Conservation (phyloP, 2,888 invertebrate species). For the Tetranychus truncatus region DNA sequence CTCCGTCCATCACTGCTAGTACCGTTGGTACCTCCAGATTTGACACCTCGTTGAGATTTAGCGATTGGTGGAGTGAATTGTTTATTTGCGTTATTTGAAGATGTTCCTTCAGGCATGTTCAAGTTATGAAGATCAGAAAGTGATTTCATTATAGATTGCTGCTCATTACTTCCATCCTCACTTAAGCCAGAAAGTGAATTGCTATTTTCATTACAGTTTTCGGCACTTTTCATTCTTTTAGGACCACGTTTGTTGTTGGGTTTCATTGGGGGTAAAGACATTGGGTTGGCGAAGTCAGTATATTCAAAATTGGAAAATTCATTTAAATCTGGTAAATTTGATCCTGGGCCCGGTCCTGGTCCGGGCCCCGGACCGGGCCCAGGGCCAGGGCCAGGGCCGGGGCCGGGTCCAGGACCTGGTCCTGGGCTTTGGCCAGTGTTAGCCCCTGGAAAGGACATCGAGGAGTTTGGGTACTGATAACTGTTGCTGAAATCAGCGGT, state of each 20-base stretch:
- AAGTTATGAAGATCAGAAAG: constrained; percentile 15
- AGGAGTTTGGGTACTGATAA: constrained; percentile 5
- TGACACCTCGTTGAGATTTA: not conserved
- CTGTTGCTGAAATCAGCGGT: constrained; percentile 9
- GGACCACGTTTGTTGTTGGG: constrained; percentile 7
- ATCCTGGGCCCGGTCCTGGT: not conserved
- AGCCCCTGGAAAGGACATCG: constrained; percentile 11
- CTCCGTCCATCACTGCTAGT: constrained; percentile 13
- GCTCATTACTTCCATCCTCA: constrained; percentile 17
- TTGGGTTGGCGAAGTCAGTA: not conserved
- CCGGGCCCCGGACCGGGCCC: not conserved
- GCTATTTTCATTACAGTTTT: constrained; percentile 11
- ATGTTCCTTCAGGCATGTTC: constrained; percentile 3
- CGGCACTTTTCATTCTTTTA: constrained; percentile 14
- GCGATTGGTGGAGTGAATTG: not conserved
- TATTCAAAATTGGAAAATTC: not conserved
- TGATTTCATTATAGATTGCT: constrained; percentile 17
- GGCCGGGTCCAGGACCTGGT: not conserved
- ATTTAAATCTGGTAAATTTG: not conserved
- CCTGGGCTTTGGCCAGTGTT: not conserved
- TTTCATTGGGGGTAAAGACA: constrained; percentile 10
- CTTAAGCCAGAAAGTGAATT: not conserved
- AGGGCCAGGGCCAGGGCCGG: not conserved
- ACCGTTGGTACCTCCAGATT: not conserved
- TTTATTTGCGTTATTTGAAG: constrained; percentile 11